Evolutionary conservation across 2,113 vertebrate species (phyloP).

Genomic region (Bothrops jararaca): DNA sequence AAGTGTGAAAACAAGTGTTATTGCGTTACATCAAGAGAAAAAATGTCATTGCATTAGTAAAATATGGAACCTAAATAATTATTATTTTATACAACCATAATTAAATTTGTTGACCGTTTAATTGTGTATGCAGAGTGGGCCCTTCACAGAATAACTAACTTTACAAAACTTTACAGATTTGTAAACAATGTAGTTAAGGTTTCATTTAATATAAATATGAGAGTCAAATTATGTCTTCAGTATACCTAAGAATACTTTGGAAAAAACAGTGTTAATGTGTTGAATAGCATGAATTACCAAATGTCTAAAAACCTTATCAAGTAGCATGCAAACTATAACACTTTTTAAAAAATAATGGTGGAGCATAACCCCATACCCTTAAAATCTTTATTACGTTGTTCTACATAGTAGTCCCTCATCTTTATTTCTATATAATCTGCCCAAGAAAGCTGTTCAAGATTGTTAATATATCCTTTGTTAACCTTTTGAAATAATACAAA

Average conservation of each 20-base stretch:
- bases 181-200: neutral
- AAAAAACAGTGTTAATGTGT: neutral
- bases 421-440: neutral
- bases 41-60: neutral
- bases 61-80: neutral
- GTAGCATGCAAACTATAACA: neutral
- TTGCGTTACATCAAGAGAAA: neutral
- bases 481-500: neutral
- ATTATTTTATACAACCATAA: neutral
- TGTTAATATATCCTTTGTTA: neutral
- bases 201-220: neutral
- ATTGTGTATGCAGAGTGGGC: neutral
- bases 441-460: neutral
- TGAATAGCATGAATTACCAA: neutral
- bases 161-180: neutral
- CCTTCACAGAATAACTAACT: neutral
- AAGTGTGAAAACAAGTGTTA: neutral
- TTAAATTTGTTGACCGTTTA: neutral
- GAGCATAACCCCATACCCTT: neutral
- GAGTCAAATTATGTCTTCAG: slow-evolving; percentile 11
- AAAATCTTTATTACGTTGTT: neutral
- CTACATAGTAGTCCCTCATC: neutral
- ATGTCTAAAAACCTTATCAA: neutral
- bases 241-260: neutral
- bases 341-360: slow-evolving; percentile 17